Base-by-base conservation (phyloP, 2,113 vertebrate genomes). In the Nematolebias whitei region DNA sequence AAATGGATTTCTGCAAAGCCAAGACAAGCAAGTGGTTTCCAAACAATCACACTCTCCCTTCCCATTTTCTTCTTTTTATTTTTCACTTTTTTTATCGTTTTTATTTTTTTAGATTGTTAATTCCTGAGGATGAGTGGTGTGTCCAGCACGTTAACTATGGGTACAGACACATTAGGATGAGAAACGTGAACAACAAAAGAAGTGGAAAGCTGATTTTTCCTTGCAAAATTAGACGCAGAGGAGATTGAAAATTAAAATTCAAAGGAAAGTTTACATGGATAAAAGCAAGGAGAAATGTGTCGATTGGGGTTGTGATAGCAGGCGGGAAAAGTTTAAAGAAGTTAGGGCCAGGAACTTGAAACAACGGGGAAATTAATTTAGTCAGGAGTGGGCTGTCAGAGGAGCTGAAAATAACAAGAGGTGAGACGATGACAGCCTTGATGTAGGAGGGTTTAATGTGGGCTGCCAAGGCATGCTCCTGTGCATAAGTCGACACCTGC, bases 301-400 rank as follows among this genome's bases (percentile, higher is more conserved):
- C 85, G 72, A 82, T 85, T 82, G 85, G 62, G 79, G 75, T 56
- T 67, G 38, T 60, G 82, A 80, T 55, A 64, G 68, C 57, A 68
- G 56, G 56, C 40, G 45, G 51, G 39, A 76, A 73, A 71, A 50
- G 78, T 76, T 65, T 54, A 53, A 71, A 12, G 43, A 22, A 35
- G 23, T 22, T 23, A 62, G 71, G 71, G 69, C 50, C 4, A 61
- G 66, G 58, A 49, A 61, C 68, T 77, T 80, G 74, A 48, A 84
- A 74, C 43, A 65, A 80, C 68, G 79, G 73, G 72, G 68, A 90
- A 89, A 92, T 90, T 86, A 87, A 91, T 91, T 91, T 85, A 74
- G 69, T 71, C n/a, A 71, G 80, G 76, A 88, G 85, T 80, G 82
- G 85, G 77, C 72, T 91, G 85, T 88, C 86, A 88, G 84, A 80